Conservation (phyloP, 2,797 vertebrate genomes). For the Clarias laeviceps region DNA sequence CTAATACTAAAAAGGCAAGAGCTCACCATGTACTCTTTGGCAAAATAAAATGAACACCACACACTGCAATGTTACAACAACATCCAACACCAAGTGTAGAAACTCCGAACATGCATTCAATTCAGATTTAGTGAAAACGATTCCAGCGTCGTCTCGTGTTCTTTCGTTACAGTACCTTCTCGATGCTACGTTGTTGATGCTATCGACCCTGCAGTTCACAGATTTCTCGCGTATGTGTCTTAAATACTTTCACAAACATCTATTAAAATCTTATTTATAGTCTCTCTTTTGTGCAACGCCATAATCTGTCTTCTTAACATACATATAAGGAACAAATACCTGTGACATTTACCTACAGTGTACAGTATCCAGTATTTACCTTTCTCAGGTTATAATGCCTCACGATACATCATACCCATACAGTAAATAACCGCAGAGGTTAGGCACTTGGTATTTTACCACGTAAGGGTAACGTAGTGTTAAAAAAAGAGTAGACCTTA, state of each 20-base stretch:
- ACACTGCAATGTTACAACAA: conserved; percentile 43
- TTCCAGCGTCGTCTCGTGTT: neutral
- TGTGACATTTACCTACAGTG: conserved; percentile 41
- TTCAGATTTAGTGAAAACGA: conserved; percentile 28
- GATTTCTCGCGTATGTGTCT: neutral
- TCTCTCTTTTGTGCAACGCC: conserved; percentile 49
- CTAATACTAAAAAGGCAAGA: conserved; percentile 71
- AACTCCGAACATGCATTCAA: conserved; percentile 45
- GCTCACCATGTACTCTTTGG: conserved; percentile 65
- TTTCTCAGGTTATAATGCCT: conserved; percentile 44
- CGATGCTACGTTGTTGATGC: neutral
- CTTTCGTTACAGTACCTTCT: neutral
- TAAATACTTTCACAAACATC: conserved; percentile 35
- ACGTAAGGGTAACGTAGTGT: conserved; percentile 71
- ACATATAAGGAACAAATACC: conserved; percentile 44
- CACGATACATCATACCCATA: conserved; percentile 70
- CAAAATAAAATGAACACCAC: conserved; percentile 58
- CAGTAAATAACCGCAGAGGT: conserved; percentile 77
- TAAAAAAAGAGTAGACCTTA: neutral
- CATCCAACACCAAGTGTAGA: conserved; percentile 48
- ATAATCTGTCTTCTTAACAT: conserved; percentile 45
- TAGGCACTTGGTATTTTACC: conserved; percentile 95
- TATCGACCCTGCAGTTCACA: neutral
- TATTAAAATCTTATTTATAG: conserved; percentile 42
- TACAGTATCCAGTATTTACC: conserved; percentile 41